A percentile compares a stretch with the other conserved stretches of the same genome.
These are phyloP conservation scores for Clarias pachynema DNA, from an alignment of 2,797 vertebrate species.

Conservation along the genomic window DNA sequence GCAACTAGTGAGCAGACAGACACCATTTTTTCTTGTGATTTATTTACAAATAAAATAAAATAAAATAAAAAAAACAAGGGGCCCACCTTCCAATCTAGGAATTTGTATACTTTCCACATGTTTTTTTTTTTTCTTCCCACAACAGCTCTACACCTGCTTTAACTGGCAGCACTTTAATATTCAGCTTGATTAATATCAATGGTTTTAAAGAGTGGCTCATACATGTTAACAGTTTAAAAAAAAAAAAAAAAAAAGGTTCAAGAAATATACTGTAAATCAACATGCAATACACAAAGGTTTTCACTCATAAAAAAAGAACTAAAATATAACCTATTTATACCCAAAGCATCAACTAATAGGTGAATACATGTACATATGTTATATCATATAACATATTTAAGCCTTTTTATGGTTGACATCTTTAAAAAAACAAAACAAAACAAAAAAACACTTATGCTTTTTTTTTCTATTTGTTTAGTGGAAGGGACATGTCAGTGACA, in stretches of 20 bases:
- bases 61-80: slow-evolving; percentile 61
- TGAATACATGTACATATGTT: slow-evolving; percentile 68
- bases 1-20: slow-evolving; percentile 35
- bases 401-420: slow-evolving; percentile 56
- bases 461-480: slow-evolving; percentile 26
- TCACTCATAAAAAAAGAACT: slow-evolving; percentile 85
- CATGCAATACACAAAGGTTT: slow-evolving; percentile 95
- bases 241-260: slow-evolving; percentile 76
- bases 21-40: slow-evolving; percentile 72
- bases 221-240: slow-evolving; percentile 89
- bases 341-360: slow-evolving; percentile 71
- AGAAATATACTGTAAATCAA: slow-evolving; percentile 89
- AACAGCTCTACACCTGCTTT: slow-evolving; percentile 46
- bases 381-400: slow-evolving; percentile 61
- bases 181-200: slow-evolving; percentile 79
- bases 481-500: slow-evolving; percentile 44
- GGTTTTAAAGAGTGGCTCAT: slow-evolving; percentile 80
- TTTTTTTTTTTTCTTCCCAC: slow-evolving; percentile 64
- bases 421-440: slow-evolving; percentile 47
- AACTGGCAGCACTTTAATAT: slow-evolving; percentile 60
- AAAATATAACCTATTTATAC: slow-evolving; percentile 66
- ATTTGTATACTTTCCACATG: slow-evolving; percentile 91
- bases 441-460: neutral
- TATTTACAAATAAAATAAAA: slow-evolving; percentile 90
- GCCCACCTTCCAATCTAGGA: slow-evolving; percentile 85